These are phyloP conservation scores for Helobdella robusta DNA, from an alignment of 2,888 invertebrate genomes.

Conservation along the genomic window DNA sequence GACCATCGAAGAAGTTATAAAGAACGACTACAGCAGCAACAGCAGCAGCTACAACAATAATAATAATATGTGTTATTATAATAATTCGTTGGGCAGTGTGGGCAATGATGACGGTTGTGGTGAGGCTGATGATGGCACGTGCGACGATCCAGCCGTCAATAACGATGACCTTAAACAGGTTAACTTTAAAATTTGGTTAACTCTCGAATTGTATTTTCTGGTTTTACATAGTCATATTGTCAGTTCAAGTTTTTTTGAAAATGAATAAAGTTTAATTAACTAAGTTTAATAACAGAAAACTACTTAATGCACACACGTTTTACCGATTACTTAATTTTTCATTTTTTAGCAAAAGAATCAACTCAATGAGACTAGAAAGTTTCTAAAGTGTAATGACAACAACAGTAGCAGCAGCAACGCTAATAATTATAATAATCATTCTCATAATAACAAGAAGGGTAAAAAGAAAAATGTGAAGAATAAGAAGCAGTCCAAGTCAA, in stretches of 20 bases:
- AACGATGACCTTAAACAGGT: conserved; percentile 8
- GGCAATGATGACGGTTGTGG: conserved; percentile 97
- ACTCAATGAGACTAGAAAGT: not conserved
- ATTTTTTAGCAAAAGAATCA: not conserved
- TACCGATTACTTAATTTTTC: not conserved
- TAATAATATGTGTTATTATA: too few relatives aligned
- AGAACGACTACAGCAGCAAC: too few relatives aligned
- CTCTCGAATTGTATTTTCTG: too few relatives aligned
- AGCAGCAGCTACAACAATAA: too few relatives aligned
- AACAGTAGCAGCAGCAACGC: not conserved
- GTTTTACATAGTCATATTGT: too few relatives aligned
- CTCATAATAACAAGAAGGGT: conserved; percentile 67
- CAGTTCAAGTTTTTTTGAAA: too few relatives aligned
- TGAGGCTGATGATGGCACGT: conserved; percentile 83
- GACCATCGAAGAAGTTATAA: conserved; percentile 95
- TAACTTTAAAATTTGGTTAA: not conserved
- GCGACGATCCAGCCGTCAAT: not conserved
- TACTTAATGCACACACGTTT: too few relatives aligned
- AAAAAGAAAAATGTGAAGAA: conserved; percentile 81
- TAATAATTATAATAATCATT: conserved; percentile 1
- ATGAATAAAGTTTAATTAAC: too few relatives aligned
- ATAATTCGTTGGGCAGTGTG: too few relatives aligned
- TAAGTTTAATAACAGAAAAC: too few relatives aligned
- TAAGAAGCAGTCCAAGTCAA: conserved; percentile 71
- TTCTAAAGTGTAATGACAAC: not conserved